These are phyloP conservation scores for Zygothrica quintamaculata DNA, from an alignment of 2,888 invertebrate species.

Conservation along the genomic window DNA sequence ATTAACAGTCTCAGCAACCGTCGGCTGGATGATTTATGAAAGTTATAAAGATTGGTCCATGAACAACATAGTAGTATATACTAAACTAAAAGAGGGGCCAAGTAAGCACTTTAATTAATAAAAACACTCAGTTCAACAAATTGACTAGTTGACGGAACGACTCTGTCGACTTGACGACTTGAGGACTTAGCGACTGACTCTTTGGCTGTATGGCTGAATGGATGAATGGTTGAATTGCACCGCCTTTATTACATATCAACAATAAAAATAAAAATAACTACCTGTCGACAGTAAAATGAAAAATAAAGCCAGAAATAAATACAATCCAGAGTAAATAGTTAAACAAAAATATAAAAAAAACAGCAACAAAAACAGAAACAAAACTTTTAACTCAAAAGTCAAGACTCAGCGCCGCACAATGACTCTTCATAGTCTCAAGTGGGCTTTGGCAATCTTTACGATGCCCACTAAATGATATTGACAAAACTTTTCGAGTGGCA, in stretches of 20 bases:
- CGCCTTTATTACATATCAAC: too few relatives aligned
- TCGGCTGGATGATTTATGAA: slow-evolving; percentile 67
- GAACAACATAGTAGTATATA: slow-evolving; percentile 42
- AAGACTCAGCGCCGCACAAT: slow-evolving; percentile 57
- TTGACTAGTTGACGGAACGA: slow-evolving; percentile 58
- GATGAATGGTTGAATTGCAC: slow-evolving; percentile 33
- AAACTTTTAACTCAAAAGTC: slow-evolving; percentile 50
- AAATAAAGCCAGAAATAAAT: slow-evolving; percentile 31
- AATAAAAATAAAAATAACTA: slow-evolving; percentile 31
- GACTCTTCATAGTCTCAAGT: slow-evolving; percentile 74
- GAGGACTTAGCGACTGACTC: slow-evolving; percentile 25
- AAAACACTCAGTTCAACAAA: slow-evolving; percentile 75
- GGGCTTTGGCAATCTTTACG: slow-evolving; percentile 78
- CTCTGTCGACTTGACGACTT: slow-evolving; percentile 31
- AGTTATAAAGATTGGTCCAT: slow-evolving; percentile 32
- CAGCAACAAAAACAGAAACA: slow-evolving; percentile 16
- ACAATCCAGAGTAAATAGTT: slow-evolving; percentile 16
- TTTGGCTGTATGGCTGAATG: slow-evolving; percentile 52
- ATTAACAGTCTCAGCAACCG: slow-evolving; percentile 63
- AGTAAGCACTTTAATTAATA: slow-evolving; percentile 77
- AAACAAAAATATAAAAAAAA: slow-evolving; percentile 3
- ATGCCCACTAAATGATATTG: slow-evolving; percentile 80
- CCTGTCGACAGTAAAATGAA: slow-evolving; percentile 33
- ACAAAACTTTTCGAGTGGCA: slow-evolving; percentile 73
- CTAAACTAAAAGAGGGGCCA: slow-evolving; percentile 27